These are phyloP conservation scores for Tipula lateralis DNA, from an alignment of 2,888 invertebrate genomes.

Conservation along the genomic window DNA sequence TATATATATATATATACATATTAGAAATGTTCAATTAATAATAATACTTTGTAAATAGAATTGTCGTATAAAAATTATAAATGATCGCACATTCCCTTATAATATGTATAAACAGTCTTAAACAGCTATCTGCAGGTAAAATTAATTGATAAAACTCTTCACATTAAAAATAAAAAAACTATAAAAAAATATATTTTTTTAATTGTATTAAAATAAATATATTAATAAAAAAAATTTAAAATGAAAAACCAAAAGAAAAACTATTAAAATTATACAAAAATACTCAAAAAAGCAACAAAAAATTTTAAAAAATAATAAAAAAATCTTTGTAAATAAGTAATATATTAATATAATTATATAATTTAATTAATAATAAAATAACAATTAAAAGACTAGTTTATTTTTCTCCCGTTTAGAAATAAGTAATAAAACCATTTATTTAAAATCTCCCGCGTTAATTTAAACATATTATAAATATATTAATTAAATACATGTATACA, in stretches of 20 bases:
- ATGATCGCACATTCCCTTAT: slow-evolving; percentile 24
- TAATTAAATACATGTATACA: background rate
- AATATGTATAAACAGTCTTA: background rate
- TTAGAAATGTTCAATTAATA: background rate
- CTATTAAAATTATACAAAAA: background rate
- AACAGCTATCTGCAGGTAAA: background rate
- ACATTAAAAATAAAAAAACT: background rate
- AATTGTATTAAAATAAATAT: background rate
- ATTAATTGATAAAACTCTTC: background rate
- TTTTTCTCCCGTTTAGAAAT: background rate
- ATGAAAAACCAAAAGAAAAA: slow-evolving; percentile 5
- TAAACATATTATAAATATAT: background rate
- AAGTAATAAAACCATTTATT: background rate
- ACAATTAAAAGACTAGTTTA: background rate
- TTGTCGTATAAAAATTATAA: background rate
- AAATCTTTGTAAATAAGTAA: background rate
- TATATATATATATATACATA: background rate
- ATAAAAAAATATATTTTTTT: slow-evolving; percentile 6
- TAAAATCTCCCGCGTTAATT: background rate
- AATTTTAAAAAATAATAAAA: background rate
- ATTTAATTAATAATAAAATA: background rate
- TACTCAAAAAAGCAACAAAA: slow-evolving; percentile 20
- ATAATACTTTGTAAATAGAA: slow-evolving; percentile 26
- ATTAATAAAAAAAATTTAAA: background rate
- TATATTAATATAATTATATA: background rate